Percentiles rank a stretch among this genome's conserved stretches.
phyloP scores from a whole-genome alignment of 2,888 invertebrate genomes.

The Syritta pipiens region DNA sequence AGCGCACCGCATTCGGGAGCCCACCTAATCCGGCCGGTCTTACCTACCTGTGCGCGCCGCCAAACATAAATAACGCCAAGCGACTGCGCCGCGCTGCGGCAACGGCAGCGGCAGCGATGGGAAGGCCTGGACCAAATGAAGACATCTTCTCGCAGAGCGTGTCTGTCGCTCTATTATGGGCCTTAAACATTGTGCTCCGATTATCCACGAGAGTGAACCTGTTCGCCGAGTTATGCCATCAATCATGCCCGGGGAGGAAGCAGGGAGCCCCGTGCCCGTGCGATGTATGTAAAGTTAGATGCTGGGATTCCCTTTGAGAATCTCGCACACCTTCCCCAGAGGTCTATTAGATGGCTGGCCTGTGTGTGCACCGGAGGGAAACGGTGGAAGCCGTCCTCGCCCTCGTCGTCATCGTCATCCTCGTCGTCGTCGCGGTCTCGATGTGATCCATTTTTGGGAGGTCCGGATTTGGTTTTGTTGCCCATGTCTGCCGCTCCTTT shows the following conservation, averaged over 20 bases:
- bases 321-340: conserved; percentile 61
- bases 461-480: conserved; percentile 61
- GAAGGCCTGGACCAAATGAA: conserved; percentile 61
- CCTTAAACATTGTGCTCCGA: conserved; percentile 68
- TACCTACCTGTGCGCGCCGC: conserved; percentile 63
- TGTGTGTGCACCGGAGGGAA: conserved; percentile 37
- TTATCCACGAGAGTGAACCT: conserved; percentile 66
- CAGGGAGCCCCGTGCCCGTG: neutral
- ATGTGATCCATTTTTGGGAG: conserved; percentile 69
- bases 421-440: too few relatives aligned
- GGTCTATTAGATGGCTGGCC: conserved; percentile 51
- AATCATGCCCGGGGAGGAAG: conserved; percentile 57
- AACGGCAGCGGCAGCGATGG: neutral
- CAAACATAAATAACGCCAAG: conserved; percentile 62
- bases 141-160: conserved; percentile 69
- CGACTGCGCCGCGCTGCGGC: conserved; percentile 22
- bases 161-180: conserved; percentile 69
- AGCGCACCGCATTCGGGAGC: conserved; percentile 49
- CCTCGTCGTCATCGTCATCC: too few relatives aligned
- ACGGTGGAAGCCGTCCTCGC: conserved; percentile 10
- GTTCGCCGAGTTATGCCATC: conserved; percentile 64
- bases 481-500: conserved; percentile 48
- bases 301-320: conserved; percentile 66
- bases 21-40: conserved; percentile 38
- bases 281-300: conserved; percentile 62